phyloP scores from a whole-genome alignment of 2,797 vertebrate genomes.

The Gephyroberyx darwinii region DNA sequence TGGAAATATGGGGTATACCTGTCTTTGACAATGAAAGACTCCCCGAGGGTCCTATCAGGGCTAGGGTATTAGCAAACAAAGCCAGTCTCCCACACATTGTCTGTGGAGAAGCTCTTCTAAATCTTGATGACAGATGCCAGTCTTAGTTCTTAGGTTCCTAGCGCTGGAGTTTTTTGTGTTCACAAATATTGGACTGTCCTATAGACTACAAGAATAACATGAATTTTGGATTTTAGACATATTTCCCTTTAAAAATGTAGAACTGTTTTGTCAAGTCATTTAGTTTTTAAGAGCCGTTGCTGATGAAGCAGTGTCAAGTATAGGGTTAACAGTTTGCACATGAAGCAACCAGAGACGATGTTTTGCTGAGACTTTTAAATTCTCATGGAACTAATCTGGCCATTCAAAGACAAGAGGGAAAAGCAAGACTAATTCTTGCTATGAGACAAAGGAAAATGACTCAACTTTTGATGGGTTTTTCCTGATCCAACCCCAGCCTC shows the following conservation, averaged over 20 bases:
- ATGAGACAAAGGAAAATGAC: constrained; percentile 46
- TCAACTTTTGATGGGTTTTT: constrained; percentile 53
- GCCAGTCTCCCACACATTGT: background rate
- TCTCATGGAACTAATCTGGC: constrained; percentile 46
- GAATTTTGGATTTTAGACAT: background rate
- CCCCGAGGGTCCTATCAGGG: too few species aligned
- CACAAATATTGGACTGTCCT: background rate
- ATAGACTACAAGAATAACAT: background rate
- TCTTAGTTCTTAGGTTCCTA: background rate
- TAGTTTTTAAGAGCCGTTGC: constrained; percentile 6
- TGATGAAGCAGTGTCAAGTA: constrained; percentile 13
- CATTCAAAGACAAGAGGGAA: constrained; percentile 38
- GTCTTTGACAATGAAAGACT: too few species aligned
- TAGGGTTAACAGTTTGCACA: constrained; percentile 37
- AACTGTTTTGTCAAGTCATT: background rate
- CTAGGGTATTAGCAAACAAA: too few species aligned
- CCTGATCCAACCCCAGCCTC: constrained; percentile 42
- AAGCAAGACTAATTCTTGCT: constrained; percentile 38
- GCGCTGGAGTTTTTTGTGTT: background rate
- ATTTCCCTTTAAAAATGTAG: background rate
- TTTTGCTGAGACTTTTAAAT: constrained; percentile 34
- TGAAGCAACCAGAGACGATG: constrained; percentile 26
- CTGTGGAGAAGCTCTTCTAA: background rate
- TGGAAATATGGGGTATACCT: too few species aligned
- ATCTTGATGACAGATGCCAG: background rate